Evolutionary conservation across 2,113 vertebrate species (phyloP), one percentile per base, ranked within the genome.

Genomic region (Potamarius usumacintae): DNA sequence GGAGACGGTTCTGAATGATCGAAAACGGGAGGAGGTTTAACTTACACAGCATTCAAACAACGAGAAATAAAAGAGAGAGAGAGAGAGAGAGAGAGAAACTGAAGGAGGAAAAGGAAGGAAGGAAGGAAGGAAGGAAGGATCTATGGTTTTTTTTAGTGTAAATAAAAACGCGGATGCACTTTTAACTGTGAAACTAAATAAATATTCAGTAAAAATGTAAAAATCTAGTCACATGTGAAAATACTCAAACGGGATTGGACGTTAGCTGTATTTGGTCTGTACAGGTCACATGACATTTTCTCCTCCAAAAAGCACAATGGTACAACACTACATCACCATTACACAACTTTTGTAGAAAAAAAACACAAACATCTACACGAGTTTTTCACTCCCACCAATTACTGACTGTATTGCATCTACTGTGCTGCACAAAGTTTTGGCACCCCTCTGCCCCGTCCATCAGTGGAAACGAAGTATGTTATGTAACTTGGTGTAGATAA

Each of bases 1-100:
- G 95, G 94, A 96, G 94, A 80, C 95, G 95, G 92, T 96, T 96
- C 95, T 96, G 95, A 95, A 95, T 95, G 93, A 95, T 92, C 85
- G 81, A 90, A 83, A 92, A 92, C 48, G 91, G 90, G 87, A 86
- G 90, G 89, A 80, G 63, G 88, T 90, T 91, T 85, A 89, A 88
- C 62, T 58, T 71, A 87, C 87, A 94, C 94, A 94, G 90, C 58
- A 94, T 94, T 91, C 93, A 94, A 93, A 94, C 89, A 94, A 93
- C 92, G 90, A 93, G 89, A 95, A 89, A 95, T 91, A 67, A 94
- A 90, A 92, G 89, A 89, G 90, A 90, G 91, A 86, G 89, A 88
- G 86, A 85, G 27, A 27, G 27, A 92, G 89, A 89, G 90, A 90
- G 91, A 86, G 89, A 88, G 86, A 85, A 22, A 42, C 6, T 30